phyloP scores from a whole-genome alignment of 1,140 invertebrate species.

The Tyrophagus putrescentiae region DNA sequence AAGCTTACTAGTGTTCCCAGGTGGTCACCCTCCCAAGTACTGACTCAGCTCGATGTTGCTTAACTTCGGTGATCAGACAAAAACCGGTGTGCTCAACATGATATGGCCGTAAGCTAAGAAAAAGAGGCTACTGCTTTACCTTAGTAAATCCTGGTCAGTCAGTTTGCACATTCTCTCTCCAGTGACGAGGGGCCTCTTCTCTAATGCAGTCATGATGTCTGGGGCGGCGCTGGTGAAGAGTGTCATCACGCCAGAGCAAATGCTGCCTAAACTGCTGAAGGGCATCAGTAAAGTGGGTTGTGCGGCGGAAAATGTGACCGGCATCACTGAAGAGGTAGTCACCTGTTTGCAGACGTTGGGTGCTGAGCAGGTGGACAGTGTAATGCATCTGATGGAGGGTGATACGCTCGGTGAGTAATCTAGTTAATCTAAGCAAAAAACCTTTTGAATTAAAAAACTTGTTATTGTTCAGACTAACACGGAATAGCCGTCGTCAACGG shows the following conservation, averaged over 20 bases:
- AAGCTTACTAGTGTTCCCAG: too few relatives aligned
- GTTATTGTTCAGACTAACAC: slow-evolving; percentile 25
- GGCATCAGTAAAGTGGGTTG: slow-evolving; percentile 71
- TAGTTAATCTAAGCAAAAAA: neutral
- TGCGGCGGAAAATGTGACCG: slow-evolving; percentile 35
- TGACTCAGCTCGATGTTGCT: too few relatives aligned
- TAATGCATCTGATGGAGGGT: too few relatives aligned
- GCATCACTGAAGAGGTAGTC: neutral
- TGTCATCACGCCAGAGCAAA: slow-evolving; percentile 73
- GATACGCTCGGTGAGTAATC: too few relatives aligned
- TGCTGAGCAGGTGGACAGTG: neutral
- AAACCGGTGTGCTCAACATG: too few relatives aligned
- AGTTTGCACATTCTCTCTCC: slow-evolving; percentile 83
- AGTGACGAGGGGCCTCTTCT: slow-evolving; percentile 64
- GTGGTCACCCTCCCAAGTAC: too few relatives aligned
- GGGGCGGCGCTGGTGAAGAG: slow-evolving; percentile 50
- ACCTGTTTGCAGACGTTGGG: neutral
- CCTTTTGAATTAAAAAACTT: neutral
- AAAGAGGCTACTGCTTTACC: too few relatives aligned
- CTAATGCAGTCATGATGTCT: slow-evolving; percentile 44
- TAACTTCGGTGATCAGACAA: too few relatives aligned
- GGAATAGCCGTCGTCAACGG: slow-evolving; percentile 67
- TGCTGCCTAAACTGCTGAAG: slow-evolving; percentile 52
- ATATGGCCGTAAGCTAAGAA: too few relatives aligned
- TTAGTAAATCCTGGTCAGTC: slow-evolving; percentile 81